Percentiles rank a stretch among this genome's conserved stretches.
Conservation (phyloP, 2,888 invertebrate species). For the Latheticus oryzae region DNA sequence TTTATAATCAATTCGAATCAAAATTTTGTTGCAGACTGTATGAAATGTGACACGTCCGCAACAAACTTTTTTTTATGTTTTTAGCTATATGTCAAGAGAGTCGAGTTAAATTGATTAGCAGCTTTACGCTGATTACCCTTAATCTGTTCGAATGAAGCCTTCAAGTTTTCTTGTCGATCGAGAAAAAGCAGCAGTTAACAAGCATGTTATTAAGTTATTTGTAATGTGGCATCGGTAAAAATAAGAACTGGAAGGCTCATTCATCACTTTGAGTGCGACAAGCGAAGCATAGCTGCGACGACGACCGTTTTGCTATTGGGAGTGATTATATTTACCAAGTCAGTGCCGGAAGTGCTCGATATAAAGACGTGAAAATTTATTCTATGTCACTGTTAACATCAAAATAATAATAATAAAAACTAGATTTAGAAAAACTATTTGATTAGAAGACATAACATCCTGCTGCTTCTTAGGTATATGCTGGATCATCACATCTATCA, state of each 20-base stretch:
- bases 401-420: too few species aligned
- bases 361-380: slow-evolving; percentile 9
- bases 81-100: too few species aligned
- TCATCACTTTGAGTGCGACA: slow-evolving; percentile 22
- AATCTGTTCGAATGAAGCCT: not conserved
- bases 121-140: too few species aligned
- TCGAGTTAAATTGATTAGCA: too few species aligned
- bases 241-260: slow-evolving; percentile 29
- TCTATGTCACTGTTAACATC: too few species aligned
- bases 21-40: too few species aligned
- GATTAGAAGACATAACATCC: too few species aligned
- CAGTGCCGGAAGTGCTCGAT: slow-evolving; percentile 12
- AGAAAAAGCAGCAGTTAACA: slow-evolving; percentile 6
- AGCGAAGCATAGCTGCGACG: slow-evolving; percentile 16
- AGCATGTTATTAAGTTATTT: slow-evolving; percentile 39
- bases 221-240: slow-evolving; percentile 28
- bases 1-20: too few species aligned
- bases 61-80: too few species aligned
- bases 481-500: slow-evolving; percentile 13
- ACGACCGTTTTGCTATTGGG: slow-evolving; percentile 23
- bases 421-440: too few species aligned
- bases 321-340: slow-evolving; percentile 5
- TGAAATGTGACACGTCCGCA: too few species aligned
- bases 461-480: slow-evolving; percentile 1
- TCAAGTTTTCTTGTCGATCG: slow-evolving; percentile 1